Evolutionary conservation across 2,888 invertebrate genomes (phyloP).

Genomic region (Camptogramma bilineatum): DNA sequence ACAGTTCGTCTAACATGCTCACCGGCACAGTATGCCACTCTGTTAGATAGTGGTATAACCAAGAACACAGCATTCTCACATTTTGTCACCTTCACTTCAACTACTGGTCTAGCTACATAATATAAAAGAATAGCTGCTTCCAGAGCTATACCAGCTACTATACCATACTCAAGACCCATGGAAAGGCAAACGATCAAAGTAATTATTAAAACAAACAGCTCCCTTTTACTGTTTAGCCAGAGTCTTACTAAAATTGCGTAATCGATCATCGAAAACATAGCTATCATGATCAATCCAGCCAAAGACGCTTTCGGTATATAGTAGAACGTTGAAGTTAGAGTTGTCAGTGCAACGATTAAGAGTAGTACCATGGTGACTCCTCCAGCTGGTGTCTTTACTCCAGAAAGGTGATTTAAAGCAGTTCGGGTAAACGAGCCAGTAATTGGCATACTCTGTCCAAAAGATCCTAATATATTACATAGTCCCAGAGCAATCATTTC

Average conservation of each 20-base stretch:
- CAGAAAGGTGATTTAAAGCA: conserved; percentile 95
- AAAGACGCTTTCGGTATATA: conserved; percentile 95
- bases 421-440: conserved; percentile 95
- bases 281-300: conserved; percentile 94
- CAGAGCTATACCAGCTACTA: conserved; percentile 66
- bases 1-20: conserved; percentile 66
- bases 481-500: conserved; percentile 95
- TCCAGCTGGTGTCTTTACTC: conserved; percentile 93
- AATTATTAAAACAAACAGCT: conserved; percentile 59
- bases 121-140: conserved; percentile 70
- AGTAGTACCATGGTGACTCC: conserved; percentile 91
- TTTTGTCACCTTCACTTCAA: conserved; percentile 55
- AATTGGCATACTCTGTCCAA: conserved; percentile 94
- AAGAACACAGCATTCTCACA: conserved; percentile 58
- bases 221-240: conserved; percentile 91
- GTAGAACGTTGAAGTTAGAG: conserved; percentile 92
- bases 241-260: conserved; percentile 86
- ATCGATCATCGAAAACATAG: conserved; percentile 95
- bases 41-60: conserved; percentile 61
- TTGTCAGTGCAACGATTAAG: conserved; percentile 91
- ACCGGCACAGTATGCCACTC: conserved; percentile 70
- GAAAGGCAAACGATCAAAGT: conserved; percentile 64
- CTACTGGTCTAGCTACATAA: conserved; percentile 61
- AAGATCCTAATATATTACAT: conserved; percentile 93
- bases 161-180: conserved; percentile 73